Evolutionary conservation across 2,888 invertebrate species (phyloP).

Genomic region (Eumacrocentrus americanus): DNA sequence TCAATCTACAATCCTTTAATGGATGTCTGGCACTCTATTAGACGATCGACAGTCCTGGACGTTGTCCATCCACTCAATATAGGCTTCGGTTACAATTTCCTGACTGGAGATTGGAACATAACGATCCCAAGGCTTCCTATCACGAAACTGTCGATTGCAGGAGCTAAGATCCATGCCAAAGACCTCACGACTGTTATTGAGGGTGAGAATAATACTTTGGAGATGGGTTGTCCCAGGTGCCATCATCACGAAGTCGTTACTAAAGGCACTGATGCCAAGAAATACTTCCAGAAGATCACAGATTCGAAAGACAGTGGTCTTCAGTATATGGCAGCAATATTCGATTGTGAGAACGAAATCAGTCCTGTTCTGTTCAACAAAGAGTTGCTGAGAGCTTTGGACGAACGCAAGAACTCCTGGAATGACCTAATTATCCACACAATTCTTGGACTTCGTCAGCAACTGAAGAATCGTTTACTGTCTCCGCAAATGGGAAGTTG

Average conservation of each 20-base stretch:
- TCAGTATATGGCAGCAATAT: constrained; percentile 38
- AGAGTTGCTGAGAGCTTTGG: constrained; percentile 35
- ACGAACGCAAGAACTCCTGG: constrained; percentile 39
- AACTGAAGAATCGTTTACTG: constrained; percentile 37
- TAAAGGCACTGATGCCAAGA: constrained; percentile 42
- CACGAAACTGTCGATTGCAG: constrained; percentile 43
- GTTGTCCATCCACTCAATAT: constrained; percentile 48
- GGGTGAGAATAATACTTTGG: constrained; percentile 46
- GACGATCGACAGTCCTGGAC: constrained; percentile 49
- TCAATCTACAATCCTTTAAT: constrained; percentile 61
- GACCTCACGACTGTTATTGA: constrained; percentile 54
- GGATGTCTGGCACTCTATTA: constrained; percentile 60
- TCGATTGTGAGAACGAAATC: constrained; percentile 49
- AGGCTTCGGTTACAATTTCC: constrained; percentile 45
- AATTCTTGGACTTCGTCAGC: constrained; percentile 40
- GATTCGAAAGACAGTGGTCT: constrained; percentile 50
- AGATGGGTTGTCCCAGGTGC: constrained; percentile 52
- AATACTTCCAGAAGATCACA: constrained; percentile 24
- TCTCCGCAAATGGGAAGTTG: constrained; percentile 48
- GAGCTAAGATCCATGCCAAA: constrained; percentile 49
- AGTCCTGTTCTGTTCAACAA: constrained; percentile 28
- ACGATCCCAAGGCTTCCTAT: constrained; percentile 47
- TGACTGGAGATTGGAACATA: constrained; percentile 49
- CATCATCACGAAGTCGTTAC: constrained; percentile 49
- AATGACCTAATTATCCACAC: constrained; percentile 18